Evolutionary conservation across 2,888 invertebrate genomes (phyloP).

Genomic region (Yponomeuta malinellus): DNA sequence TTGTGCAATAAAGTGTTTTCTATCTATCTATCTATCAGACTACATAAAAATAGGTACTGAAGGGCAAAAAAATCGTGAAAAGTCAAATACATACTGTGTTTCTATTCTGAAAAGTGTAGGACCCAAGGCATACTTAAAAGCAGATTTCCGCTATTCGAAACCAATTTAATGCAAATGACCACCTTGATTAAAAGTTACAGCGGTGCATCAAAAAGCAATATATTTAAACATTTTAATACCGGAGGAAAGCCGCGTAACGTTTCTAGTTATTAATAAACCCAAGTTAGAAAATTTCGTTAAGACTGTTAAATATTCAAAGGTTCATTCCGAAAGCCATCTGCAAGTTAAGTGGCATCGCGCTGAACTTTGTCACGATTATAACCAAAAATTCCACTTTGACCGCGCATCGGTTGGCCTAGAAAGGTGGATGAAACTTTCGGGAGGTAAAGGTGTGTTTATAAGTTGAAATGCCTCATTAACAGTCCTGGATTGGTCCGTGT

Average conservation of each 20-base stretch:
- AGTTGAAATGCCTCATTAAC: too few species aligned
- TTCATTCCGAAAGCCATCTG: conserved; percentile 18
- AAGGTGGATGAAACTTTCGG: background rate
- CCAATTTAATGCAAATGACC: background rate
- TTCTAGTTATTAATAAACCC: conserved; percentile 14
- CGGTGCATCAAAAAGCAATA: background rate
- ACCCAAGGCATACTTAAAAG: too few species aligned
- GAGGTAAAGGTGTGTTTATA: too few species aligned
- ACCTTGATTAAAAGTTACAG: background rate
- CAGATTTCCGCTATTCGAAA: background rate
- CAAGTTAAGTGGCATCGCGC: conserved; percentile 14
- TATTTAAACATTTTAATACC: conserved; percentile 3
- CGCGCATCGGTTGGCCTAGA: background rate
- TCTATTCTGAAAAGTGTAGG: too few species aligned
- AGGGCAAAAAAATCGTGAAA: too few species aligned
- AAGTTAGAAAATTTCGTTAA: conserved; percentile 16
- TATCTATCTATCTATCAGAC: too few species aligned
- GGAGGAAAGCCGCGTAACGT: background rate
- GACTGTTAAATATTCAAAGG: conserved; percentile 18
- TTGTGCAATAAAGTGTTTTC: too few species aligned
- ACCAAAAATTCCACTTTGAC: conserved; percentile 7
- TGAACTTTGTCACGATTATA: conserved; percentile 1
- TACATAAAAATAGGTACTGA: too few species aligned
- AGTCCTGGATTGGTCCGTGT: too few species aligned
- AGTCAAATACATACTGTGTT: too few species aligned